These are phyloP conservation scores for Nansenia antarctica DNA, from an alignment of 2,113 vertebrate species.

Conservation along the genomic window DNA sequence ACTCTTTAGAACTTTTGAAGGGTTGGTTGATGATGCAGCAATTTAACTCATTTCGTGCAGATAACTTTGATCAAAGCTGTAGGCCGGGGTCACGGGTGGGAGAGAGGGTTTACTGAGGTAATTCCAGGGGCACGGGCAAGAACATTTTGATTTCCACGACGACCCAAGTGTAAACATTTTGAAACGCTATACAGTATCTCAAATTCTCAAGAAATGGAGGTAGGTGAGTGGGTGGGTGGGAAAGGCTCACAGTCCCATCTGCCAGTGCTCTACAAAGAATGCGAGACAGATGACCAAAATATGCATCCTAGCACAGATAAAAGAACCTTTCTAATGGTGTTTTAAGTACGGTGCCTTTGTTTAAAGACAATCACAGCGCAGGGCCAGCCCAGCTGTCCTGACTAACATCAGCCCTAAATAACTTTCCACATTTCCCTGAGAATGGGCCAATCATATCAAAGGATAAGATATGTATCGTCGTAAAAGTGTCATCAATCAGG, in stretches of 20 bases:
- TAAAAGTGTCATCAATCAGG: not conserved
- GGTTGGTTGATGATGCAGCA: conserved; percentile 62
- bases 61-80: conserved; percentile 70
- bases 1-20: conserved; percentile 64
- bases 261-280: conserved; percentile 31
- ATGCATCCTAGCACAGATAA: conserved; percentile 48
- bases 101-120: conserved; percentile 23
- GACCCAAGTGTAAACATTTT: conserved; percentile 26
- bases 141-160: conserved; percentile 28
- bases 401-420: conserved; percentile 27
- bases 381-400: conserved; percentile 35
- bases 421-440: not conserved
- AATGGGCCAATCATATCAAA: not conserved
- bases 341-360: conserved; percentile 53
- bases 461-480: not conserved
- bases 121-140: conserved; percentile 28
- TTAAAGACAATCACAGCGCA: conserved; percentile 51
- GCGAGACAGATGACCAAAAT: conserved; percentile 54
- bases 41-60: conserved; percentile 68
- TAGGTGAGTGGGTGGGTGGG: conserved; percentile 3
- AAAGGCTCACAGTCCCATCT: conserved; percentile 31
- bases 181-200: not conserved
- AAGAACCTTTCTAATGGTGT: conserved; percentile 40
- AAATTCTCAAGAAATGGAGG: not conserved
- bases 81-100: conserved; percentile 28